Percentiles rank a stretch among this genome's conserved stretches.
These are phyloP conservation scores for Opisthograptis luteolata DNA, from an alignment of 2,888 invertebrate genomes.

Conservation along the genomic window DNA sequence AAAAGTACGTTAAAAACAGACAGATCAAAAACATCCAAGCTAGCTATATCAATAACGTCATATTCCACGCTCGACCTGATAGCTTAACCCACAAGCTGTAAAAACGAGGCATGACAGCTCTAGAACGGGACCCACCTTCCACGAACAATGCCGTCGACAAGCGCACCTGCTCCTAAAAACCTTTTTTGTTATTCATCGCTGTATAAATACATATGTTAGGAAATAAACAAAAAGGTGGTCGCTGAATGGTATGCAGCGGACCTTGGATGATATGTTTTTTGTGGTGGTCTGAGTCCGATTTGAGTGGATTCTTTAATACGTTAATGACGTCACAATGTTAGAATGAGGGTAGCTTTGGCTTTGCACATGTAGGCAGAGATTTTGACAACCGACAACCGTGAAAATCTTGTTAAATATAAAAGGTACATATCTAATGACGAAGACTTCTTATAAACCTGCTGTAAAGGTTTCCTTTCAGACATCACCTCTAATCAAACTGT, in stretches of 20 bases:
- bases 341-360: too few species aligned
- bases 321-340: background rate
- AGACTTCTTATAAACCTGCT: too few species aligned
- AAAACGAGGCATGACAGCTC: constrained; percentile 20
- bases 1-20: too few species aligned
- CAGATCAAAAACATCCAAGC: too few species aligned
- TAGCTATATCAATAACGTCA: background rate
- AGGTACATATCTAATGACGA: too few species aligned
- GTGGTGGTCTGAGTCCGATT: constrained; percentile 2
- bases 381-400: too few species aligned
- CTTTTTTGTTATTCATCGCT: constrained; percentile 41
- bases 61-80: constrained; percentile 14
- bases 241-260: constrained; percentile 20
- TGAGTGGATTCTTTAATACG: background rate
- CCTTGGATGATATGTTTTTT: constrained; percentile 23
- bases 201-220: constrained; percentile 34
- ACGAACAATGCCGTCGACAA: constrained; percentile 43
- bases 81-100: constrained; percentile 12
- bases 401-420: too few species aligned
- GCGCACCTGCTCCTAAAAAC: constrained; percentile 47
- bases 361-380: too few species aligned
- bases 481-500: too few species aligned
- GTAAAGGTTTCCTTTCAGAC: too few species aligned
- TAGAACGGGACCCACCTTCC: constrained; percentile 26
- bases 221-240: constrained; percentile 31